Base-by-base conservation (phyloP, 2,113 vertebrate genomes). In the Seriola rivoliana region DNA sequence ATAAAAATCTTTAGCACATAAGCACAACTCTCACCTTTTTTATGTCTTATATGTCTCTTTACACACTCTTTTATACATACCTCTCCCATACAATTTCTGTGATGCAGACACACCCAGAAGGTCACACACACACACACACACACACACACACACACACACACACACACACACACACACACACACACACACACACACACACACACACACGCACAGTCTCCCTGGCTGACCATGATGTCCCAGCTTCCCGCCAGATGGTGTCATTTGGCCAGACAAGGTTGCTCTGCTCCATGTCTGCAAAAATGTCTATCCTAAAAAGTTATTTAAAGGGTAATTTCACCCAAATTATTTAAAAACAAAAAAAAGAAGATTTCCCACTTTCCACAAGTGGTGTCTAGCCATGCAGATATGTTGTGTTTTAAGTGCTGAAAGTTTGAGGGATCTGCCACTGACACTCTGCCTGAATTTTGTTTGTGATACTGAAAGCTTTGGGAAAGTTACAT, bases 171-270 rank as follows among this genome's bases (percentile, higher is more conserved):
- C 59, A 60, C 52, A 46, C 29, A 60, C 63, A 72, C 65, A 63
- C 42, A 68, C 29, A 71, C 42, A 5, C 9, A 40, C 40, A 40
- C 40, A 40, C 7, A 68, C 55, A 55, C 44, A 60, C 52, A 46
- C 29, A 60, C 63, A 69, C 60, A 58, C 42, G 68, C 36, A 71
- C 42, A 5, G 8, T 16, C 8, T 76, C 66, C 57, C 75, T 78
- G 55, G 78, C 78, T 87, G 69, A 77, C 81, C 71, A 80, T 79
- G 84, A 58, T 85, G 88, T 84, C 87, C 78, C 84, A 78, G 78
- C 71, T 78, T 88, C 88, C 88, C 85, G 81, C 81, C 91, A 93
- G 90, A 93, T 90, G 89, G 86, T 90, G 89, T 91, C 85, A 88
- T 90, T 88, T 91, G 87, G 85, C 85, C 81, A 67, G 80, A 84